phyloP scores from a whole-genome alignment of 2,797 vertebrate genomes.

The Balearica regulorum region DNA sequence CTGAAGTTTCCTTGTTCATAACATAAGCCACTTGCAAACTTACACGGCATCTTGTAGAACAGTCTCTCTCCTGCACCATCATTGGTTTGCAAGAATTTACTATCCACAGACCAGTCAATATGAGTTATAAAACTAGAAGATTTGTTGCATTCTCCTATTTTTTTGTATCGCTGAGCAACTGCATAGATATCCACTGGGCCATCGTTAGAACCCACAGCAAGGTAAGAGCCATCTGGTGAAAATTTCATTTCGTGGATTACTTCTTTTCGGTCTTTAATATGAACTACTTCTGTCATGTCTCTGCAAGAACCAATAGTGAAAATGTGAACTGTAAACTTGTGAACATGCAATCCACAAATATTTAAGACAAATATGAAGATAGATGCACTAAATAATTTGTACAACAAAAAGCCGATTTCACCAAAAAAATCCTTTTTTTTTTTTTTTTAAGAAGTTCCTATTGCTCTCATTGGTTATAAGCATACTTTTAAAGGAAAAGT shows the following conservation, averaged over 20 bases:
- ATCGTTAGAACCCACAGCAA: slow-evolving; percentile 93
- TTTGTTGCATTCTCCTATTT: slow-evolving; percentile 91
- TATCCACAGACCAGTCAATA: slow-evolving; percentile 95
- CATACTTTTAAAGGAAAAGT: background rate
- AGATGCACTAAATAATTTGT: background rate
- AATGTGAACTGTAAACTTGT: background rate
- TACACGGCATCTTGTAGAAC: slow-evolving; percentile 92
- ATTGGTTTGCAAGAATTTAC: slow-evolving; percentile 92
- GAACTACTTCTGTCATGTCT: slow-evolving; percentile 98
- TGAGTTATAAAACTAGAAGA: slow-evolving; percentile 93
- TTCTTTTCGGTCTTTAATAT: slow-evolving; percentile 96
- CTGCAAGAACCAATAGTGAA: slow-evolving; percentile 65
- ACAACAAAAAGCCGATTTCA: background rate
- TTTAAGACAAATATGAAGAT: background rate
- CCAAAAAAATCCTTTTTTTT: background rate
- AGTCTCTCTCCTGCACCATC: slow-evolving; percentile 88
- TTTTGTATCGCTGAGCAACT: slow-evolving; percentile 91
- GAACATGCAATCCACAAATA: background rate
- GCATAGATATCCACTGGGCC: slow-evolving; percentile 91
- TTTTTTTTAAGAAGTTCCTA: background rate
- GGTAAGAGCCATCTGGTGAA: slow-evolving; percentile 89
- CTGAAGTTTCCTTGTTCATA: too few relatives aligned
- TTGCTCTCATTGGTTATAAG: background rate
- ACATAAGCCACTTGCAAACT: slow-evolving; percentile 25
- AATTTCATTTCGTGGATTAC: slow-evolving; percentile 98